Evolutionary conservation across 2,888 invertebrate genomes (phyloP).

Genomic region (Didymodactylos carnosus): DNA sequence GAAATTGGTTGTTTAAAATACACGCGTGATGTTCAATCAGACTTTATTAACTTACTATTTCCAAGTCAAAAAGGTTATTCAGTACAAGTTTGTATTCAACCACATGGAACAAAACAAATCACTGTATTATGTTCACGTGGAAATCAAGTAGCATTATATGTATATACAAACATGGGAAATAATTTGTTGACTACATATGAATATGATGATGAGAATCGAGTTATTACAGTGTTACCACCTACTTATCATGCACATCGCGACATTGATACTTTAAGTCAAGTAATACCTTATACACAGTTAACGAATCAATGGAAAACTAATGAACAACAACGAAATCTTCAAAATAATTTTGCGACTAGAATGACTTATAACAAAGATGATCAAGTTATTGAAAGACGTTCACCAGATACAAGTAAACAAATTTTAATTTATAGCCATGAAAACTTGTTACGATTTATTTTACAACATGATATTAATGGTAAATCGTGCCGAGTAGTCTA

Average conservation of each 20-base stretch:
- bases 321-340: neutral
- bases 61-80: neutral
- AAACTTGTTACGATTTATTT: neutral
- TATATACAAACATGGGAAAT: neutral
- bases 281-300: neutral
- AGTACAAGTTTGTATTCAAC: neutral
- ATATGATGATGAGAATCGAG: neutral
- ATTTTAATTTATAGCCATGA: neutral
- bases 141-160: conserved; percentile 1
- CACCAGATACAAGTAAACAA: neutral
- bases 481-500: neutral
- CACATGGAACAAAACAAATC: neutral
- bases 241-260: neutral
- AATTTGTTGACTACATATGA: conserved; percentile 6
- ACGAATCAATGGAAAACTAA: neutral
- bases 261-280: neutral
- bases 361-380: neutral
- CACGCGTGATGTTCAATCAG: neutral
- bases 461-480: neutral
- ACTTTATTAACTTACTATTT: neutral
- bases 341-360: neutral
- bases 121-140: neutral
- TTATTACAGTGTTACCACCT: neutral
- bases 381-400: neutral
- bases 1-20: neutral